Evolutionary conservation across 30 jellyfish, hydroid and myxozoan species (phyloP), one percentile per base, ranked within the genome.

Genomic region (Hydractinia echinata): DNA sequence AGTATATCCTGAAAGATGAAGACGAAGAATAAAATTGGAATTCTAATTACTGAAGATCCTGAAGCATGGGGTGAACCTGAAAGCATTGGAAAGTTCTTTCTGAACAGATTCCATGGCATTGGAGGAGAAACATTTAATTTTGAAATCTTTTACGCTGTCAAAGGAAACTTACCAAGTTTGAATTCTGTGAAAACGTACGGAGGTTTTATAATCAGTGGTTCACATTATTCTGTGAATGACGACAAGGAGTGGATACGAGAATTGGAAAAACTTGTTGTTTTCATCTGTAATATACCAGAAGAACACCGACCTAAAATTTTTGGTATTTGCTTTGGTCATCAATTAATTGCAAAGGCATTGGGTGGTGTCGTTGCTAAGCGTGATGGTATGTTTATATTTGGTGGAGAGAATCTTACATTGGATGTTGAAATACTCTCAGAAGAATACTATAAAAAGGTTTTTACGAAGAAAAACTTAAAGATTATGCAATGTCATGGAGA

Each of bases 251-350:
- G 97, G 97, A 84, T 90, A 30, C n/a, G 64, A 15, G 85, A 72
- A 39, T 55, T 80, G 61, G 92, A 81, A 55, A 84, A 81, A 39
- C 82, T 90, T 85, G 76, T 90, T 4, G 66, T 86, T 16, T 79
- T 20, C 0, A 49, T 84, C 5, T 76, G 50, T 76, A 74, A 51
- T 48, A 66, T 10, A 7, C 8, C 8, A 30, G 74, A 64, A n/a
- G 19, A n/a, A 51, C 0, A 64, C 4, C 4, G 18, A 6, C 74
- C 74, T n/a, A 79, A 87, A 50, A 86, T 90, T 16, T 81, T 90
- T 61, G 97, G 94, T 4, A 30, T 85, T 4, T 90, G 97, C 69
- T 90, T 90, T 76, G 95, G 91, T 4, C 97, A 90, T 66, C 97
- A 90, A 76, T 85, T 85, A 30, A 76, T 81, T 20, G 83, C 82